These are phyloP conservation scores for Polyommatus iphigenia DNA, from an alignment of 2,888 invertebrate species.

Conservation along the genomic window DNA sequence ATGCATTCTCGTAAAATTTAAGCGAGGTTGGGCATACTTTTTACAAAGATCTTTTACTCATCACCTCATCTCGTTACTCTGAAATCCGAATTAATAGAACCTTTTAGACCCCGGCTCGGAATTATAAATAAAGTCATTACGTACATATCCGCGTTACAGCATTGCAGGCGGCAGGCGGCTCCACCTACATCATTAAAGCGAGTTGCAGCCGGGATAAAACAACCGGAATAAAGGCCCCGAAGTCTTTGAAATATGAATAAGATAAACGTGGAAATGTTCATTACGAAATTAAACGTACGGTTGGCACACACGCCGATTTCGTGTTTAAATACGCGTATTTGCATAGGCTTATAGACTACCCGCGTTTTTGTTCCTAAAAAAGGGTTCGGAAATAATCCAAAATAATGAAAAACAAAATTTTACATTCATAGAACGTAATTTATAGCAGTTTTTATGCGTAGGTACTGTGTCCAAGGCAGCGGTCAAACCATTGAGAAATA, in stretches of 20 bases:
- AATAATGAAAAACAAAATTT: not conserved
- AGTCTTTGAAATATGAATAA: constrained; percentile 19
- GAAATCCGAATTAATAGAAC: constrained; percentile 3
- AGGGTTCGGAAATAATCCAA: not conserved
- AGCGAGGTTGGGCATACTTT: not conserved
- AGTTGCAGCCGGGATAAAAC: constrained; percentile 9
- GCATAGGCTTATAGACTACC: not conserved
- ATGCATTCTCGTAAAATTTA: too few relatives aligned
- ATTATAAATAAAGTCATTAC: constrained; percentile 23
- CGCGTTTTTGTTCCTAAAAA: not conserved
- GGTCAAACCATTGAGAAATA: not conserved
- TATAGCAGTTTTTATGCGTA: not conserved
- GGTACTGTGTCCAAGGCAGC: not conserved
- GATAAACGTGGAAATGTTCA: constrained; percentile 11
- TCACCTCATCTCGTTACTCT: not conserved
- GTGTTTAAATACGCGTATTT: not conserved
- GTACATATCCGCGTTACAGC: constrained; percentile 18
- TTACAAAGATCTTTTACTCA: not conserved
- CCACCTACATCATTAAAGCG: constrained; percentile 24
- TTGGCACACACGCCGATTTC: not conserved
- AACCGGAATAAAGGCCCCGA: not conserved
- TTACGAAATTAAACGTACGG: constrained; percentile 1
- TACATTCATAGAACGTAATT: too few relatives aligned
- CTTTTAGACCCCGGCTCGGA: not conserved
- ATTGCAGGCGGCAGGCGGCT: constrained; percentile 25